These are phyloP conservation scores for Stictonetta naevosa DNA, from an alignment of 2,113 vertebrate genomes.

Conservation along the genomic window DNA sequence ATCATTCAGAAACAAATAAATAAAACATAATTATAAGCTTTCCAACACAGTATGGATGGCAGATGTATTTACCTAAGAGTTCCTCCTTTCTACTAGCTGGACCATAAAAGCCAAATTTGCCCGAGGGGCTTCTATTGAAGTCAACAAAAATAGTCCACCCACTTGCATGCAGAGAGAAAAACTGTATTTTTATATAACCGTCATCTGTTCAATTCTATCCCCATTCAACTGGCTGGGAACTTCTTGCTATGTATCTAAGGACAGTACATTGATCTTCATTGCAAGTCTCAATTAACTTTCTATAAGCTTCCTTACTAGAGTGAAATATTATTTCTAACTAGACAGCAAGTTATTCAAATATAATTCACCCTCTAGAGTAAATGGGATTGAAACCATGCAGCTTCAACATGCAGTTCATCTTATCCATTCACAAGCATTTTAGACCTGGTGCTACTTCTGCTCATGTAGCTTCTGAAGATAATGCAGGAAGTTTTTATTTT, in stretches of 20 bases:
- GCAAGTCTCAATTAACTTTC: background rate
- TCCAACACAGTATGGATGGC: background rate
- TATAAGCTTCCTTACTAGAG: background rate
- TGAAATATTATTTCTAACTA: background rate
- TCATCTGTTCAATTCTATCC: background rate
- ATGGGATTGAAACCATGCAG: background rate
- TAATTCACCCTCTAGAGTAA: background rate
- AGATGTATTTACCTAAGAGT: constrained; percentile 63
- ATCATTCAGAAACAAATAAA: constrained; percentile 33
- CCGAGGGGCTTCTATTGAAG: constrained; percentile 4
- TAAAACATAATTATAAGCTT: background rate
- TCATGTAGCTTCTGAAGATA: background rate
- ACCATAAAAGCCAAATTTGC: constrained; percentile 6
- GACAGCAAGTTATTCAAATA: background rate
- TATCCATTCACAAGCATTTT: background rate
- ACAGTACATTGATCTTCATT: background rate
- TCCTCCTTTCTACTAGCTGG: background rate
- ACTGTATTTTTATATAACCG: constrained; percentile 15
- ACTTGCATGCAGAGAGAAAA: constrained; percentile 30
- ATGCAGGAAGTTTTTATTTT: background rate
- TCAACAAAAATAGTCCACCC: background rate
- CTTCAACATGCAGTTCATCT: background rate
- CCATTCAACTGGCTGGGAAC: background rate
- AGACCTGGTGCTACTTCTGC: background rate
- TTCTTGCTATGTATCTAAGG: background rate